Conservation (phyloP, 2,797 vertebrate genomes). For the Cyclura pinguis region DNA sequence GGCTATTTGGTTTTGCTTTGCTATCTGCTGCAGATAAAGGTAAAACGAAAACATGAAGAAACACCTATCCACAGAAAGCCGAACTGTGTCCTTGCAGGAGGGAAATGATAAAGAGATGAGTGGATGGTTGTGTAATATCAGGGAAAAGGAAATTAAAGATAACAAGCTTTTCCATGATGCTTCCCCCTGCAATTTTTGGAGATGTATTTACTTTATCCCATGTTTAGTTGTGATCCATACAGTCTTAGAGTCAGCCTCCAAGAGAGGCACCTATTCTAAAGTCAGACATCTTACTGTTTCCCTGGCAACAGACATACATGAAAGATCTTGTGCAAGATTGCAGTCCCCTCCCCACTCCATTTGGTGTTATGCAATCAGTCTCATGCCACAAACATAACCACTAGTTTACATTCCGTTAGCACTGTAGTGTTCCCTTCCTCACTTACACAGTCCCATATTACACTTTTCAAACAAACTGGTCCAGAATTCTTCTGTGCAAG, state of each 20-base stretch:
- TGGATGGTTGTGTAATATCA: not conserved
- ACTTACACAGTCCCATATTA: conserved; percentile 37
- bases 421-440: conserved; percentile 32
- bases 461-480: conserved; percentile 26
- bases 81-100: conserved; percentile 24
- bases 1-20: conserved; percentile 1
- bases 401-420: conserved; percentile 32
- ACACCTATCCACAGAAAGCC: conserved; percentile 11
- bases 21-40: conserved; percentile 22
- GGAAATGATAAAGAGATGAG: fast-evolving
- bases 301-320: conserved; percentile 40
- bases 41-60: conserved; percentile 7
- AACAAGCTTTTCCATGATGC: not conserved
- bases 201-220: conserved; percentile 14
- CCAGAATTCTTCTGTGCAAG: not conserved
- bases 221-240: conserved; percentile 22
- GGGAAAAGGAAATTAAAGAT: fast-evolving
- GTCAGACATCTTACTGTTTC: conserved; percentile 36
- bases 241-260: conserved; percentile 31
- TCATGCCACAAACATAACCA: conserved; percentile 48
- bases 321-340: conserved; percentile 37
- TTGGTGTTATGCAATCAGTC: not conserved
- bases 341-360: not conserved
- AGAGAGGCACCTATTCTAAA: conserved; percentile 37
- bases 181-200: conserved; percentile 6